Percentiles rank a stretch among this genome's conserved stretches.
Conservation (phyloP, 2,113 vertebrate species). For the Halichoeres trimaculatus region DNA sequence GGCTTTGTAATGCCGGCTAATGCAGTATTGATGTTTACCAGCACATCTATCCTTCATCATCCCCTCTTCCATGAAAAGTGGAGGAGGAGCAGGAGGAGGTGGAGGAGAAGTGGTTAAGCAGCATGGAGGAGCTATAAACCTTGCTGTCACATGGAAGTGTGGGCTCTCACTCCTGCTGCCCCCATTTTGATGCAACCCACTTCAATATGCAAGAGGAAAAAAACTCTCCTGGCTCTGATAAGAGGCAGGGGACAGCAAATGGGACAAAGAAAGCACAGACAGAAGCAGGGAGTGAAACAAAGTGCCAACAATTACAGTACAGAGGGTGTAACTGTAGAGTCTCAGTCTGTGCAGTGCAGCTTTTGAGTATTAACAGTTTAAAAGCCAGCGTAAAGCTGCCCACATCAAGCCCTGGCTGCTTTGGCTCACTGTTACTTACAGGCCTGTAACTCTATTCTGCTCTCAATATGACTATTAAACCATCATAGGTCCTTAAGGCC, state of each 20-base stretch:
- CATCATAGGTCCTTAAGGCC: conserved; percentile 83
- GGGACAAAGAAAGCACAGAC: conserved; percentile 36
- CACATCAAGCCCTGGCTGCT: conserved; percentile 77
- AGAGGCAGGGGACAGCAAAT: conserved; percentile 17
- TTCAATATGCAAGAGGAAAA: conserved; percentile 58
- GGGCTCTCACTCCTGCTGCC: conserved; percentile 44
- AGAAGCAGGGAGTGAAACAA: conserved; percentile 47
- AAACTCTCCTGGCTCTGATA: conserved; percentile 34
- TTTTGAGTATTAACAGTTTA: conserved; percentile 73
- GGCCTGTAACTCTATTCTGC: conserved; percentile 78
- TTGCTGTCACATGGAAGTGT: conserved; percentile 55
- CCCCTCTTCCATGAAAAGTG: conserved; percentile 59
- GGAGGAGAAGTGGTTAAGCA: conserved; percentile 73
- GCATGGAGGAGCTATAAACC: conserved; percentile 77
- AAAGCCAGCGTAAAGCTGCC: conserved; percentile 76
- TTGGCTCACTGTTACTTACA: conserved; percentile 65
- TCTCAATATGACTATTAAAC: conserved; percentile 82
- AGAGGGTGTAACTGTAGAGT: conserved; percentile 55
- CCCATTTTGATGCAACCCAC: conserved; percentile 62
- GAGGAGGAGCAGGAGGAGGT: conserved; percentile 34
- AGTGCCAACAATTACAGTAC: conserved; percentile 57
- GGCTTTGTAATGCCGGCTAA: conserved; percentile 82
- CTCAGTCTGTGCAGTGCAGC: conserved; percentile 57
- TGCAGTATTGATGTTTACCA: conserved; percentile 88
- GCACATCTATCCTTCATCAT: conserved; percentile 80